A percentile compares a stretch with the other conserved stretches of the same genome.
phyloP scores from a whole-genome alignment of 2,113 vertebrate species.

The Varanus salvator region DNA sequence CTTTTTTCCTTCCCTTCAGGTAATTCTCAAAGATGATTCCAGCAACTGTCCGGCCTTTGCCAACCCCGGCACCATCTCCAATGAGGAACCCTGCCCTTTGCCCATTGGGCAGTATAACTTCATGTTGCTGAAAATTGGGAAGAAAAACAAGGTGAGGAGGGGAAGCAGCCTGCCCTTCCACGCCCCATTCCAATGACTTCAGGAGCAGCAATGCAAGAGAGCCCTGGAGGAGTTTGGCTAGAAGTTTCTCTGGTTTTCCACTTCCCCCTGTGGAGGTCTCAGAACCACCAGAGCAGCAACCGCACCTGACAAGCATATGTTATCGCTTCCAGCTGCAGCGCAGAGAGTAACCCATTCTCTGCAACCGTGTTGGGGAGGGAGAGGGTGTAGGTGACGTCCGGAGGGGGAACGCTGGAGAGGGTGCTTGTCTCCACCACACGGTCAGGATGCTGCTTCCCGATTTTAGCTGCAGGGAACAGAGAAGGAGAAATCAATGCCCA shows the following conservation, averaged over 20 bases:
- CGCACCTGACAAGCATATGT: slow-evolving; percentile 96
- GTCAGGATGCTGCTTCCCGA: slow-evolving; percentile 95
- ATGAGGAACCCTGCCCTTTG: slow-evolving; percentile 97
- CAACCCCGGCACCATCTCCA: slow-evolving; percentile 94
- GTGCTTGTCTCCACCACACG: slow-evolving; percentile 98
- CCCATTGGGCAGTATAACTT: slow-evolving; percentile 91
- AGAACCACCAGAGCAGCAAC: background rate
- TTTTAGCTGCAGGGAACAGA: slow-evolving; percentile 80
- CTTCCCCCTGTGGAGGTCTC: background rate
- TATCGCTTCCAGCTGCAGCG: slow-evolving; percentile 96
- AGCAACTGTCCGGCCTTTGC: slow-evolving; percentile 94
- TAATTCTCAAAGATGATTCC: slow-evolving; percentile 96
- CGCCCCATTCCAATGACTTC: too few relatives aligned
- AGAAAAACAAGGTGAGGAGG: background rate
- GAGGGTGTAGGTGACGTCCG: slow-evolving; percentile 92
- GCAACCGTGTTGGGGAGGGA: slow-evolving; percentile 81
- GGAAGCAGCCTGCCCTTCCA: accelerated
- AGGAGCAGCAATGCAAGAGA: too few relatives aligned
- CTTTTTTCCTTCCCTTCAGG: slow-evolving; percentile 91
- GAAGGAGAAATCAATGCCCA: background rate
- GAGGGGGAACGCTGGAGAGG: slow-evolving; percentile 95
- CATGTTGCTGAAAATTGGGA: slow-evolving; percentile 87
- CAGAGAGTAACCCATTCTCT: slow-evolving; percentile 85
- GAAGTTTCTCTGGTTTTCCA: background rate
- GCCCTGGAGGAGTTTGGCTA: background rate